A percentile compares a stretch with the other conserved stretches of the same genome.
Evolutionary conservation across 2,888 invertebrate species (phyloP).

Genomic region (Caenorhabditis sp.): DNA sequence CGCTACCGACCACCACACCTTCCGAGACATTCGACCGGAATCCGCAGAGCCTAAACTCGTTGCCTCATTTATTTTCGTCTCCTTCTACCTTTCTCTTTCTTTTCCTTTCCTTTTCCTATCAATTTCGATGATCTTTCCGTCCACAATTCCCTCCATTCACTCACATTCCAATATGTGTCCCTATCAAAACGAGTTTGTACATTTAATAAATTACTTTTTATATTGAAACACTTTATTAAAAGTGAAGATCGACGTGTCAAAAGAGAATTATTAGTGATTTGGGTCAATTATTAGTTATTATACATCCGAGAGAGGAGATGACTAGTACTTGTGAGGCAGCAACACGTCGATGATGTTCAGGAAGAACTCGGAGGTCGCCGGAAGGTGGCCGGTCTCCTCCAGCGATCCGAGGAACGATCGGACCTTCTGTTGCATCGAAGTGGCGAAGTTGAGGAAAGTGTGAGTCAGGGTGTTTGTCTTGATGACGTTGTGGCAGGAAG

Average conservation of each 20-base stretch:
- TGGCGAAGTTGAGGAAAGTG: constrained; percentile 63
- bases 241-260: constrained; percentile 37
- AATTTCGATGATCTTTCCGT: constrained; percentile 52
- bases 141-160: constrained; percentile 30
- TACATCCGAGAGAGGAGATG: constrained; percentile 4
- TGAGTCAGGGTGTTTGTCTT: constrained; percentile 67
- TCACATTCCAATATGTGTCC: constrained; percentile 42
- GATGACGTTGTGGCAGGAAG: constrained; percentile 74
- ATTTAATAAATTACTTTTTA: constrained; percentile 31
- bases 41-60: constrained; percentile 48
- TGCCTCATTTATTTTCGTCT: not conserved
- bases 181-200: constrained; percentile 57
- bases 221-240: constrained; percentile 4
- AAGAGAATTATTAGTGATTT: constrained; percentile 25
- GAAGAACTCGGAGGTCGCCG: constrained; percentile 68
- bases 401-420: constrained; percentile 44
- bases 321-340: constrained; percentile 60
- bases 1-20: constrained; percentile 71
- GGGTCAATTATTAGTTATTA: constrained; percentile 37
- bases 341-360: constrained; percentile 61
- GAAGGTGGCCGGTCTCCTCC: constrained; percentile 63
- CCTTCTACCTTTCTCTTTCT: not conserved
- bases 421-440: constrained; percentile 48
- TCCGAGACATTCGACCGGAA: constrained; percentile 62
- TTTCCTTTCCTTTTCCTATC: constrained; percentile 39